Evolutionary conservation across 2,797 vertebrate species (phyloP).

Genomic region (Neomorphus geoffroyi): DNA sequence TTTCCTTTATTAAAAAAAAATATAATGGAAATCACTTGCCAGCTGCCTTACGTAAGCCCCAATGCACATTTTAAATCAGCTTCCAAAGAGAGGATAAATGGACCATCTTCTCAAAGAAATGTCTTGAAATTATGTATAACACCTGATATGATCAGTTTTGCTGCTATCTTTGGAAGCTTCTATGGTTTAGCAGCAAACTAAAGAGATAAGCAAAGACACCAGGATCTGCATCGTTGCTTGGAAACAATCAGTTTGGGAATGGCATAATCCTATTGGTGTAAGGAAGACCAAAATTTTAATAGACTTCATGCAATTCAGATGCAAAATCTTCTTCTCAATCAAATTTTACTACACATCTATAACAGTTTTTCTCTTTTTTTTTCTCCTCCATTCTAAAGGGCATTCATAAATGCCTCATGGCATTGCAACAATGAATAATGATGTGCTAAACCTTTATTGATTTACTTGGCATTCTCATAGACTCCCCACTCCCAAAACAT

Average conservation of each 20-base stretch:
- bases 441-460: slow-evolving; percentile 36
- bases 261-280: slow-evolving; percentile 56
- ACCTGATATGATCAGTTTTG: slow-evolving; percentile 49
- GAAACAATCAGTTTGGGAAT: slow-evolving; percentile 69
- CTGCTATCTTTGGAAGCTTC: slow-evolving; percentile 46
- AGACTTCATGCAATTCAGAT: slow-evolving; percentile 41
- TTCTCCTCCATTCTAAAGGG: background rate
- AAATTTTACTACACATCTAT: slow-evolving; percentile 1
- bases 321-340: slow-evolving; percentile 49
- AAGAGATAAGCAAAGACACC: slow-evolving; percentile 54
- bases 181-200: slow-evolving; percentile 29
- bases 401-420: background rate
- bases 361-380: background rate
- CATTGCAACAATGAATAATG: background rate
- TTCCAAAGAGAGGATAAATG: slow-evolving; percentile 14
- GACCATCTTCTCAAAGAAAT: background rate
- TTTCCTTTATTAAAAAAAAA: background rate
- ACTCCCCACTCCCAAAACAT: slow-evolving; percentile 24
- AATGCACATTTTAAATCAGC: background rate
- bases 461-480: slow-evolving; percentile 36
- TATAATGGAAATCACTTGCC: background rate
- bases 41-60: fast-evolving
- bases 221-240: slow-evolving; percentile 68
- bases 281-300: slow-evolving; percentile 65
- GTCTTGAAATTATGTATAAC: background rate